Evolutionary conservation across 2,797 vertebrate species (phyloP), one percentile per base, ranked within the genome.

Genomic region (Caiman crocodilus): DNA sequence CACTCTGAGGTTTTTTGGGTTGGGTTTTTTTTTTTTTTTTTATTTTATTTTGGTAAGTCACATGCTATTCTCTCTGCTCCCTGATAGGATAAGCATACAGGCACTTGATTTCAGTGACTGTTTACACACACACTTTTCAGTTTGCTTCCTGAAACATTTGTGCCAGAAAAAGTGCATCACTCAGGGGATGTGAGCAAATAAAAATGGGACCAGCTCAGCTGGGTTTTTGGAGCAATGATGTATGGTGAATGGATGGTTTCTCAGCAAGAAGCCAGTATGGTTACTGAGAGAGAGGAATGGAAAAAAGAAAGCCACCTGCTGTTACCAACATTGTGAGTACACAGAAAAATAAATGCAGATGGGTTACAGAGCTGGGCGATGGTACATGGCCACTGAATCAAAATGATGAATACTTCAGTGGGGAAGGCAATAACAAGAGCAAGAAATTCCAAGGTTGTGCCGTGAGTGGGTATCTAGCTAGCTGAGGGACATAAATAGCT

Each of bases 51-150:
- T 71, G 56, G 0, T 2, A 9, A 58, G 55, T 82, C 76, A 74
- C 11, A 0, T 0, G 17, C 76, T 84, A 4, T 79, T 73, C 25
- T 13, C 76, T 61, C 42, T 88, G 86, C 28, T 67, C 1, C 0
- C 1, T 69, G 63, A 79, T 60, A 61, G 88, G 60, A 3, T 0
- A 0, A 58, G 56, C 20, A 4, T 74, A 75, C 20, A 61, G 25
- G 73, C 57, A 90, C 76, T n/a, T 60, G 92, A 35, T 79, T 67
- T 87, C 61, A 75, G 57, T 56, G 74, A 10, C 7, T 84, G 80
- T 85, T 92, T 90, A 80, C 76, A 21, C 57, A 65, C 81, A 81
- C 71, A 17, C 28, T 74, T 59, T 28, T 56, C 17, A 79, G 26
- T 14, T 57, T 20, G 69, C 76, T 84, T 84, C 74, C 82, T 80